phyloP scores from a whole-genome alignment of 1,140 invertebrate species.

The Papilio xuthus region DNA sequence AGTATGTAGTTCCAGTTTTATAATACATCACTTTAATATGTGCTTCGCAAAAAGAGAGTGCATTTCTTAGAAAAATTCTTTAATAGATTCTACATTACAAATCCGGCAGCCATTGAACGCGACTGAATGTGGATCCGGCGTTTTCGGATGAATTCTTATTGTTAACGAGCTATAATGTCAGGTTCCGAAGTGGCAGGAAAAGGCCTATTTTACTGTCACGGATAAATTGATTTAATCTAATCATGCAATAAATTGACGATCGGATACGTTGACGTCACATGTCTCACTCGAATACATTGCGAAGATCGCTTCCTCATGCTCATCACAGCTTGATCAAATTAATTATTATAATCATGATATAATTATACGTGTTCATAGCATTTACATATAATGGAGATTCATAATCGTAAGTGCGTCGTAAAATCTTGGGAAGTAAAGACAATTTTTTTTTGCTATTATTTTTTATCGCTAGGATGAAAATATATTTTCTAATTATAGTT shows the following conservation, averaged over 20 bases:
- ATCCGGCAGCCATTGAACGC: slow-evolving; percentile 41
- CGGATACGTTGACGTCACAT: slow-evolving; percentile 46
- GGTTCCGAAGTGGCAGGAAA: slow-evolving; percentile 68
- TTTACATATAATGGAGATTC: slow-evolving; percentile 1
- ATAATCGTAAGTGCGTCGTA: neutral
- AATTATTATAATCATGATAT: slow-evolving; percentile 6
- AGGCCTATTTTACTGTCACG: slow-evolving; percentile 67
- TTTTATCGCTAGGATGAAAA: neutral
- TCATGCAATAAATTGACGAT: slow-evolving; percentile 70
- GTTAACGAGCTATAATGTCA: slow-evolving; percentile 62
- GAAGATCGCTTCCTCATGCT: slow-evolving; percentile 3
- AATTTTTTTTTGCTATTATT: neutral
- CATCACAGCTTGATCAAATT: slow-evolving; percentile 13
- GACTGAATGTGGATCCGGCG: slow-evolving; percentile 46
- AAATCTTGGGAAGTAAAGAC: neutral
- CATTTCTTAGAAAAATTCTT: slow-evolving; percentile 31
- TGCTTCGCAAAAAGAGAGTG: neutral
- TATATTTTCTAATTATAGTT: neutral
- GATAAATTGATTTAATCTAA: slow-evolving; percentile 75
- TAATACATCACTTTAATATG: neutral
- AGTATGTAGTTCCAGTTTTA: slow-evolving; percentile 1
- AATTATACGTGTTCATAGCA: neutral
- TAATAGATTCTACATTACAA: slow-evolving; percentile 18
- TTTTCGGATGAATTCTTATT: slow-evolving; percentile 62
- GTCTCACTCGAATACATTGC: slow-evolving; percentile 42